Conservation (phyloP, 2,797 vertebrate genomes). For the Xenopus petersii region DNA sequence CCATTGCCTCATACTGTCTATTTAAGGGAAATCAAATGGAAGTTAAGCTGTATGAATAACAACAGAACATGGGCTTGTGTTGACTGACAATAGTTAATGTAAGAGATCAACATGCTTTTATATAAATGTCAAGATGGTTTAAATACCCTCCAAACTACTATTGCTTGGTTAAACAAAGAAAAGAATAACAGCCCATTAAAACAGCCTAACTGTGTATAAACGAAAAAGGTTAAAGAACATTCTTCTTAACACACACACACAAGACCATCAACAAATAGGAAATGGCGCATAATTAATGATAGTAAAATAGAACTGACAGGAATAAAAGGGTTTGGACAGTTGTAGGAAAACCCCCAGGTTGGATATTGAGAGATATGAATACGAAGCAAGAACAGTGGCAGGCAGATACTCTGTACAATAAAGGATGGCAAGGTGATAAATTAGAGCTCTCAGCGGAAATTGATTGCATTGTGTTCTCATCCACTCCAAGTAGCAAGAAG, state of each 20-base stretch:
- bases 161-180: background rate
- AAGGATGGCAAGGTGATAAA: conserved; percentile 97
- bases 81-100: no score
- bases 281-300: background rate
- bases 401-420: conserved; percentile 69
- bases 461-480: conserved; percentile 91
- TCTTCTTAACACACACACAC: background rate
- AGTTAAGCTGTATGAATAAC: no score
- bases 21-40: no score
- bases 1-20: no score
- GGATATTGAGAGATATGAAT: conserved; percentile 33
- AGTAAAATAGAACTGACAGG: background rate
- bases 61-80: no score
- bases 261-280: no score
- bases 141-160: background rate
- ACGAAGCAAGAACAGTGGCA: conserved; percentile 30
- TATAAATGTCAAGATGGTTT: background rate
- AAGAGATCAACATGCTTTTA: no score
- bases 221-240: background rate
- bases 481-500: conserved; percentile 86
- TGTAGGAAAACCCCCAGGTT: background rate
- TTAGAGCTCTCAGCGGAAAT: conserved; percentile 96
- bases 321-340: background rate
- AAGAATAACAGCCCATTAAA: background rate
- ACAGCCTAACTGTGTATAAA: background rate